These are phyloP conservation scores for Tetragonisca angustula DNA, from an alignment of 2,888 invertebrate genomes.

Conservation along the genomic window DNA sequence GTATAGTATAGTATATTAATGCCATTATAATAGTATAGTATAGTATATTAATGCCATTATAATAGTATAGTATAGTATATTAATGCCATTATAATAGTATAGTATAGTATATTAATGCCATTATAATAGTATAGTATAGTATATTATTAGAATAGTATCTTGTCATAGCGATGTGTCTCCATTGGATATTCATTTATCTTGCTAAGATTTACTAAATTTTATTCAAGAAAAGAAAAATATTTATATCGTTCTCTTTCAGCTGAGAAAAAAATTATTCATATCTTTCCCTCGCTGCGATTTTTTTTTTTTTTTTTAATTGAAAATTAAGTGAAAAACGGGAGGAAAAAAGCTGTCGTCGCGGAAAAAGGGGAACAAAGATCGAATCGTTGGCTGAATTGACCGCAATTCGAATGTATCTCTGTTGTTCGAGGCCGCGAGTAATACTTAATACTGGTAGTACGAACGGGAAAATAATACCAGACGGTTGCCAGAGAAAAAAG, in stretches of 20 bases:
- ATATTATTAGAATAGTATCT: too few relatives aligned
- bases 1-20: too few relatives aligned
- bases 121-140: too few relatives aligned
- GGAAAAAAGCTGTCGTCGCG: background rate
- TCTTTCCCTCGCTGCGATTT: background rate
- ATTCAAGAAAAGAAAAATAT: too few relatives aligned
- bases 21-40: too few relatives aligned
- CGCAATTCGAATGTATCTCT: slow-evolving; percentile 38
- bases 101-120: too few relatives aligned
- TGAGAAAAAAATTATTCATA: background rate
- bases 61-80: too few relatives aligned
- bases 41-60: too few relatives aligned
- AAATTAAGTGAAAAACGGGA: slow-evolving; percentile 27
- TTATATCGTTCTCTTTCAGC: too few relatives aligned
- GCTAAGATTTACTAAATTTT: background rate
- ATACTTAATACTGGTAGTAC: slow-evolving; percentile 24
- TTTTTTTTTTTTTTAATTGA: slow-evolving; percentile 2
- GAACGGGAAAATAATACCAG: slow-evolving; percentile 39
- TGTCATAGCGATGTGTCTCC: too few relatives aligned
- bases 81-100: too few relatives aligned
- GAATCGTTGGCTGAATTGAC: slow-evolving; percentile 41
- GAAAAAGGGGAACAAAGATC: slow-evolving; percentile 30
- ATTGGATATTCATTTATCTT: too few relatives aligned
- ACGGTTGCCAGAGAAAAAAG: background rate
- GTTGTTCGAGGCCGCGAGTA: slow-evolving; percentile 37